phyloP scores from a whole-genome alignment of 2,888 invertebrate genomes.

The Dolichomitus sp. region DNA sequence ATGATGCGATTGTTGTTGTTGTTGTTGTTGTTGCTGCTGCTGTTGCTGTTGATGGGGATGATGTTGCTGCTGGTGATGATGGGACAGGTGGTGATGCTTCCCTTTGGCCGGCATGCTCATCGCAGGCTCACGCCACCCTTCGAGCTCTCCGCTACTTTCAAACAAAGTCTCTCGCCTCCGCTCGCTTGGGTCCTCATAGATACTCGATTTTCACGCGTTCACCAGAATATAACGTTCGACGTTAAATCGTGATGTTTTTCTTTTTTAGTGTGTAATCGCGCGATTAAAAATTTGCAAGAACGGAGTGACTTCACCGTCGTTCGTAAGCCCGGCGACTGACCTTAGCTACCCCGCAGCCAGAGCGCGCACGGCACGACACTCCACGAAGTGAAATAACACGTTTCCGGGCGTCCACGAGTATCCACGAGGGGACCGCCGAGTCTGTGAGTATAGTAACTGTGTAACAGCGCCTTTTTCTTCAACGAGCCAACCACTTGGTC shows the following conservation, averaged over 20 bases:
- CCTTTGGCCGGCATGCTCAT: conserved; percentile 83
- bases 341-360: conserved; percentile 52
- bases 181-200: conserved; percentile 82
- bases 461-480: conserved; percentile 6
- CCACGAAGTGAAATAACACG: conserved; percentile 53
- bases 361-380: conserved; percentile 68
- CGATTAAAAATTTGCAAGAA: neutral
- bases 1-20: conserved; percentile 72
- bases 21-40: conserved; percentile 68
- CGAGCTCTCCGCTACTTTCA: conserved; percentile 77
- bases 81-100: conserved; percentile 80
- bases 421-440: conserved; percentile 26
- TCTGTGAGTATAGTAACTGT: neutral
- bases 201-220: conserved; percentile 68
- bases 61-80: conserved; percentile 76
- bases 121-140: conserved; percentile 77
- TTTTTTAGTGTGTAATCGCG: neutral
- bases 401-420: conserved; percentile 54
- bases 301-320: conserved; percentile 20
- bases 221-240: conserved; percentile 1
- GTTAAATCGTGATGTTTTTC: too few relatives aligned
- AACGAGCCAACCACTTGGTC: conserved; percentile 1
- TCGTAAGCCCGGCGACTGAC: conserved; percentile 38
- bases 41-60: conserved; percentile 74
- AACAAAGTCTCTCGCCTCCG: conserved; percentile 75